These are phyloP conservation scores for Danio tinwini DNA, from an alignment of 2,797 vertebrate species.

Conservation along the genomic window DNA sequence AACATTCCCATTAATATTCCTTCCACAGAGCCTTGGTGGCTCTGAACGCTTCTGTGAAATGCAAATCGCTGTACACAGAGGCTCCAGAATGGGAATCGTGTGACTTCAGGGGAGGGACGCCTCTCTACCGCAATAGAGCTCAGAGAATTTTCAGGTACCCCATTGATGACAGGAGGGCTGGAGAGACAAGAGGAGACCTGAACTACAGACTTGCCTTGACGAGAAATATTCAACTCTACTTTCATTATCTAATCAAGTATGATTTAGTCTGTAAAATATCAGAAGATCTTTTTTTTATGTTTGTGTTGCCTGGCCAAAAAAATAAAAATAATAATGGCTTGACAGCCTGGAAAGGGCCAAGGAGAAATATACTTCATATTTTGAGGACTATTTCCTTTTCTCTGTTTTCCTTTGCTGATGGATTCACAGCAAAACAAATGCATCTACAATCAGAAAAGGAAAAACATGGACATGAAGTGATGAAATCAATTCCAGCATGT, in stretches of 20 bases:
- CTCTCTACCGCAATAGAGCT: slow-evolving; percentile 29
- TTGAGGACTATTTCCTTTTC: slow-evolving; percentile 51
- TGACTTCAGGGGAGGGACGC: slow-evolving; percentile 41
- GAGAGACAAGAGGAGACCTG: background rate
- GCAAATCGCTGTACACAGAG: slow-evolving; percentile 71
- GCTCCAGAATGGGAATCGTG: slow-evolving; percentile 24
- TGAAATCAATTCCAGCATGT: slow-evolving; percentile 56
- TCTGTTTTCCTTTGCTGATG: slow-evolving; percentile 59
- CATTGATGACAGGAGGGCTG: slow-evolving; percentile 26
- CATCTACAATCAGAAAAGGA: slow-evolving; percentile 57
- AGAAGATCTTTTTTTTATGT: slow-evolving; percentile 35
- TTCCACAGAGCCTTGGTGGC: slow-evolving; percentile 74
- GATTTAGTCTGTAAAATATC: slow-evolving; percentile 25
- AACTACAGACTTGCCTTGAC: background rate
- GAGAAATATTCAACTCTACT: slow-evolving; percentile 25
- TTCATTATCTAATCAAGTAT: slow-evolving; percentile 32
- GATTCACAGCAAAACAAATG: slow-evolving; percentile 66
- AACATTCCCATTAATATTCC: slow-evolving; percentile 80
- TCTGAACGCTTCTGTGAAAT: slow-evolving; percentile 76
- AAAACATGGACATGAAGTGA: slow-evolving; percentile 61
- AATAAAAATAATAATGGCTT: slow-evolving; percentile 11
- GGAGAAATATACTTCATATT: slow-evolving; percentile 60
- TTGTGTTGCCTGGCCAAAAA: slow-evolving; percentile 7
- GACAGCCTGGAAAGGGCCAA: slow-evolving; percentile 23
- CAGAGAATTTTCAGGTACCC: slow-evolving; percentile 11